Conservation (phyloP, 2,888 invertebrate species). For the Anoplius nigerrimus region DNA sequence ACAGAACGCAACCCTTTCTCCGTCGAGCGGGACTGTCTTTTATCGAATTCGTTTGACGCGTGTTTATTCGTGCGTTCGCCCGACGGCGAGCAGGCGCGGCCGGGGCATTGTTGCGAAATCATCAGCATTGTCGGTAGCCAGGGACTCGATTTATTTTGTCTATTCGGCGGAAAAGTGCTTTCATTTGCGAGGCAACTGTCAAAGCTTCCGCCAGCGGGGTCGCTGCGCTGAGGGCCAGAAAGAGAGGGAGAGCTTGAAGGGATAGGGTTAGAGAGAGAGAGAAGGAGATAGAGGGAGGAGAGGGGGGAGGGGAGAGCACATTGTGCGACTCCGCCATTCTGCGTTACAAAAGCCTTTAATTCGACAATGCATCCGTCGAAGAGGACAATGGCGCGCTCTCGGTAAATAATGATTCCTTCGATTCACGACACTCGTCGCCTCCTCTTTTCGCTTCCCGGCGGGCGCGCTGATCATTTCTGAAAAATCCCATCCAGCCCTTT, state of each 20-base stretch:
- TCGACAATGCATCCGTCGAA: conserved; percentile 56
- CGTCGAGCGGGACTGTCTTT: neutral
- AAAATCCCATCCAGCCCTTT: neutral
- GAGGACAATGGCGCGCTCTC: conserved; percentile 45
- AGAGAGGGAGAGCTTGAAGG: neutral
- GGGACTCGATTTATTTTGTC: conserved; percentile 65
- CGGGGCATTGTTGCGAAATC: conserved; percentile 53
- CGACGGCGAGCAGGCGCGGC: conserved; percentile 30
- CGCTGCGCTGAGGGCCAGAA: conserved; percentile 14
- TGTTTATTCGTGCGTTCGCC: conserved; percentile 45
- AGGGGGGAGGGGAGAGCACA: conserved; percentile 32
- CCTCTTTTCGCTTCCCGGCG: conserved; percentile 17
- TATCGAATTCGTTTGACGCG: conserved; percentile 22
- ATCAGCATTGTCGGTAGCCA: conserved; percentile 50
- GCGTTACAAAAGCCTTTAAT: conserved; percentile 62
- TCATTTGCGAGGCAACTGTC: conserved; percentile 57
- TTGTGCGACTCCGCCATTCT: conserved; percentile 49
- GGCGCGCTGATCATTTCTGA: neutral
- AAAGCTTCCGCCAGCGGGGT: conserved; percentile 24
- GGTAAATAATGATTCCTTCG: conserved; percentile 57
- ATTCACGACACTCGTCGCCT: conserved; percentile 38
- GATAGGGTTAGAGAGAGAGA: neutral
- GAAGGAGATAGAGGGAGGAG: conserved; percentile 17
- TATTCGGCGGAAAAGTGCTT: conserved; percentile 63
- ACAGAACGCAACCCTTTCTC: too few relatives aligned